Conservation (phyloP, 2,113 vertebrate genomes). For the Hyperopisus bebe region DNA sequence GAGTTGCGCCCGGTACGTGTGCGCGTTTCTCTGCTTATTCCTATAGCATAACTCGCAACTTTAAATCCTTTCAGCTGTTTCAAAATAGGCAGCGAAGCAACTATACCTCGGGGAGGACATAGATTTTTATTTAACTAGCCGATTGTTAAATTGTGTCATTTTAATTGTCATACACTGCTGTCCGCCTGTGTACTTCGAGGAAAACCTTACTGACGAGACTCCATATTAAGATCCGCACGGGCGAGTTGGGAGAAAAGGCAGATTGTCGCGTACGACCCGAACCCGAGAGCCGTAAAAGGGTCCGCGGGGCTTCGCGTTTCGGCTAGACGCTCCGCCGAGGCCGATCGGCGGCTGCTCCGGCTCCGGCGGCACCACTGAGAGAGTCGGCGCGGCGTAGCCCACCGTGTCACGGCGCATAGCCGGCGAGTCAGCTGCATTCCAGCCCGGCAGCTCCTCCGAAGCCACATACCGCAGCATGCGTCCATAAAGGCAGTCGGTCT, state of each 20-base stretch:
- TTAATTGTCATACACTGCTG: neutral
- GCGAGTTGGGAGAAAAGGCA: neutral
- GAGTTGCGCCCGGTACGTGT: neutral
- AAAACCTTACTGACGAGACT: neutral
- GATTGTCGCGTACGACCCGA: neutral
- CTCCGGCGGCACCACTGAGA: neutral
- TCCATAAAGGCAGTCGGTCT: neutral
- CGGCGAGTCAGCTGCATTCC: neutral
- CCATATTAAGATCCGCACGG: conserved; percentile 6
- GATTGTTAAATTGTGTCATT: neutral
- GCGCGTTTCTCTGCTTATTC: neutral
- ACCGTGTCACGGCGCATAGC: neutral
- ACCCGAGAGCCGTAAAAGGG: neutral
- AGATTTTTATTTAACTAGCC: neutral
- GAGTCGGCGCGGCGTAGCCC: neutral
- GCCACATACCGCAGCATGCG: neutral
- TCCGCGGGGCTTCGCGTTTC: neutral
- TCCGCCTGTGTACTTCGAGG: neutral
- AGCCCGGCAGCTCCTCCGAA: neutral
- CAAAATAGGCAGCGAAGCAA: neutral
- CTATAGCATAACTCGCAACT: neutral
- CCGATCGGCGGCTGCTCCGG: neutral
- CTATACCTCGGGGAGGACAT: neutral
- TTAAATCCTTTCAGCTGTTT: neutral
- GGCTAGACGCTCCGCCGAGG: neutral